Conservation (phyloP, 2,888 invertebrate species). For the Acanthoscelides obtectus region DNA sequence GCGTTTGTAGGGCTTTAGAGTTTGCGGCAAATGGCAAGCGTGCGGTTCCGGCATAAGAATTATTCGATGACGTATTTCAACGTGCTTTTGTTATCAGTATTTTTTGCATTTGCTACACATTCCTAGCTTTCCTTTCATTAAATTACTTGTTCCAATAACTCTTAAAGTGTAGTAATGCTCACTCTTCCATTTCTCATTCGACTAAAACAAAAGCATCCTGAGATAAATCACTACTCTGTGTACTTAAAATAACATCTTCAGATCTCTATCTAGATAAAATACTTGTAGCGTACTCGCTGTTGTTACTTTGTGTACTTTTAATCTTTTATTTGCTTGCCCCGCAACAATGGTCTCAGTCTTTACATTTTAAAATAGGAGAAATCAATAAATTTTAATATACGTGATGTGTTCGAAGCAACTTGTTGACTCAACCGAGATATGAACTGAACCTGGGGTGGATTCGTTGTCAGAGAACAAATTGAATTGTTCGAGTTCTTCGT, state of each 20-base stretch:
- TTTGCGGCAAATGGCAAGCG: too few species aligned
- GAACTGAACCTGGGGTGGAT: conserved; percentile 4
- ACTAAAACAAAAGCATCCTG: not conserved
- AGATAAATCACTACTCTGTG: not conserved
- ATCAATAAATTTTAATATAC: conserved; percentile 28
- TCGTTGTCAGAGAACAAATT: not conserved
- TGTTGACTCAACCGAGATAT: conserved; percentile 27
- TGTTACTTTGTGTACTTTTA: too few species aligned
- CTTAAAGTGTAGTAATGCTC: not conserved
- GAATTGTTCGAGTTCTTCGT: too few species aligned
- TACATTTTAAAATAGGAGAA: conserved; percentile 9
- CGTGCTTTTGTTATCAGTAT: too few species aligned
- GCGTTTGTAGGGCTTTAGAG: too few species aligned
- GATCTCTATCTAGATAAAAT: not conserved
- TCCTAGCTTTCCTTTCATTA: too few species aligned
- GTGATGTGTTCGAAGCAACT: conserved; percentile 24
- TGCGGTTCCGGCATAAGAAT: too few species aligned
- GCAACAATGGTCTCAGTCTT: not conserved
- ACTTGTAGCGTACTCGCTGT: not conserved
- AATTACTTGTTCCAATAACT: not conserved
- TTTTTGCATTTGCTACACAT: too few species aligned
- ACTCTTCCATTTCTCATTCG: not conserved
- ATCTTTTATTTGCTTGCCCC: not conserved
- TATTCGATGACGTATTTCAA: too few species aligned
- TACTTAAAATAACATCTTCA: not conserved